phyloP scores from a whole-genome alignment of 2,113 vertebrate species.

The Corydoras maculifer region DNA sequence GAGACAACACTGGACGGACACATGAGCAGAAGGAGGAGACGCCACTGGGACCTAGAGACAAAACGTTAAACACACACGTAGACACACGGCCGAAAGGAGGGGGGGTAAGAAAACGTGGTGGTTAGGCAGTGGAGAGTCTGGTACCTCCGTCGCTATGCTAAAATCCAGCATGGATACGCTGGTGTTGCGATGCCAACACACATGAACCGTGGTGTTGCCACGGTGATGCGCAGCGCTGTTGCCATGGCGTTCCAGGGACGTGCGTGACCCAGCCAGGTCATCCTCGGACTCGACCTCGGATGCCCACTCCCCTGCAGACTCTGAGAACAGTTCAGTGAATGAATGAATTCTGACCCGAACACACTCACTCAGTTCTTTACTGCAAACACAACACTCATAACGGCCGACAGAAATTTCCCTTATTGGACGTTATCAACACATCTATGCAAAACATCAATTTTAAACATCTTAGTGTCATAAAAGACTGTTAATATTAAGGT shows the following conservation, averaged over 20 bases:
- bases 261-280: conserved; percentile 78
- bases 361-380: conserved; percentile 37
- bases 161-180: conserved; percentile 98
- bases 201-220: conserved; percentile 97
- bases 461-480: too few species aligned
- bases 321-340: conserved; percentile 70
- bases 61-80: conserved; percentile 35
- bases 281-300: conserved; percentile 93
- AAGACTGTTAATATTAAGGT: too few species aligned
- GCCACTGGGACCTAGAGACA: conserved; percentile 19
- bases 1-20: conserved; percentile 26
- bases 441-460: too few species aligned
- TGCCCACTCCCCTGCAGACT: conserved; percentile 80
- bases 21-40: conserved; percentile 22
- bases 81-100: conserved; percentile 44
- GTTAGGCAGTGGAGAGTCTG: conserved; percentile 48
- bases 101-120: conserved; percentile 40
- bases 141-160: conserved; percentile 95
- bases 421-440: too few species aligned
- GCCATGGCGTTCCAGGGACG: conserved; percentile 79
- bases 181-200: conserved; percentile 98
- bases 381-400: too few species aligned
- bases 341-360: conserved; percentile 47
- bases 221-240: conserved; percentile 69
- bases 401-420: too few species aligned